A percentile compares a stretch with the other conserved stretches of the same genome.
phyloP scores from a whole-genome alignment of 1,140 invertebrate genomes.

The Conus betulinus region DNA sequence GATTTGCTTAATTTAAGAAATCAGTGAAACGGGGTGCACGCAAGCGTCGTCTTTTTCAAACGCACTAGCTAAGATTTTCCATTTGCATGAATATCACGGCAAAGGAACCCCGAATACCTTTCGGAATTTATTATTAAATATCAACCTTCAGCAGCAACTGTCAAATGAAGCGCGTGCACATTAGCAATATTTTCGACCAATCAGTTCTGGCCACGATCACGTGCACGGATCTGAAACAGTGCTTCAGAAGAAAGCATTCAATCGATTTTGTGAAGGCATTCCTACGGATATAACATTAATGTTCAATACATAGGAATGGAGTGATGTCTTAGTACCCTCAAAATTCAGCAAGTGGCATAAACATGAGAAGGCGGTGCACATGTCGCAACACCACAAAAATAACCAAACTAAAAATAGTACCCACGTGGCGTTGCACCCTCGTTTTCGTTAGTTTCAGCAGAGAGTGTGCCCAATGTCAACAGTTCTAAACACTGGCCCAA shows the following conservation, averaged over 20 bases:
- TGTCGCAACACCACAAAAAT: background rate
- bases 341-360: no score
- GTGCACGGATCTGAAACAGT: conserved; percentile 2
- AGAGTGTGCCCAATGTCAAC: no score
- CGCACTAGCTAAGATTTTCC: no score
- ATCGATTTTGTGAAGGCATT: background rate
- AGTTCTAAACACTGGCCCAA: no score
- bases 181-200: conserved; percentile 25
- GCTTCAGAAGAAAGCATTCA: background rate
- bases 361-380: no score
- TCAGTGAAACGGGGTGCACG: background rate
- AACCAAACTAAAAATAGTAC: no score
- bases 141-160: background rate
- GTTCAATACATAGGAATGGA: background rate
- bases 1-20: background rate
- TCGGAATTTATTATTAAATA: no score
- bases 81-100: no score
- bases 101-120: no score
- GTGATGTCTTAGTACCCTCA: background rate
- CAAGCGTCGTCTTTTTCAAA: no score
- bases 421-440: no score
- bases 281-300: background rate
- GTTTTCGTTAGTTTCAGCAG: no score
- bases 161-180: conserved; percentile 2
- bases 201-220: conserved; percentile 23